These are phyloP conservation scores for Gracilinanus agilis DNA, from an alignment of 2,113 vertebrate species.

Conservation along the genomic window DNA sequence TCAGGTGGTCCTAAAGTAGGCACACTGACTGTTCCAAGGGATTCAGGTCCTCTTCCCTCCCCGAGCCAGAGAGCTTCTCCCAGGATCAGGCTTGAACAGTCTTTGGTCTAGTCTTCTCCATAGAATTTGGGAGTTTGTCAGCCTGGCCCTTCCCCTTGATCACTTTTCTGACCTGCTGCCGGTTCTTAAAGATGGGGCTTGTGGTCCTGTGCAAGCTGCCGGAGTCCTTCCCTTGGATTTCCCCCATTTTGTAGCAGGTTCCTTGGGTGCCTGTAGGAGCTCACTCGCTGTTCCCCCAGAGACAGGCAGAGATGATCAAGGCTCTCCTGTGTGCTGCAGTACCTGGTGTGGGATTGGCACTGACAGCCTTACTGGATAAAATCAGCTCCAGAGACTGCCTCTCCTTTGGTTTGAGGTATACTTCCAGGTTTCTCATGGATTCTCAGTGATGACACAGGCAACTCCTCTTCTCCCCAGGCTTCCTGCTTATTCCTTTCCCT, in stretches of 20 bases:
- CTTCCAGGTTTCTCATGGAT: not conserved
- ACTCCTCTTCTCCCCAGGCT: too few species aligned
- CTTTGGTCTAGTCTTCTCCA: not conserved
- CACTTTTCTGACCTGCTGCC: not conserved
- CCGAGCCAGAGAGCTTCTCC: not conserved
- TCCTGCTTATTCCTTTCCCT: not conserved
- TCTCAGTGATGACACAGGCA: not conserved
- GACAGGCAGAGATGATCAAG: too few species aligned
- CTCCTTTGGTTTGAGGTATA: not conserved
- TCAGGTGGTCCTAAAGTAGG: not conserved
- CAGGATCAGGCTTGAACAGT: not conserved
- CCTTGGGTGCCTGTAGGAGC: not conserved
- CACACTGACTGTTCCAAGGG: not conserved
- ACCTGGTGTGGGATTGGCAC: too few species aligned
- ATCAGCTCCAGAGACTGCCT: too few species aligned
- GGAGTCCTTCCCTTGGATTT: not conserved
- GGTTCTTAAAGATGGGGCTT: not conserved
- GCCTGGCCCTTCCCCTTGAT: not conserved
- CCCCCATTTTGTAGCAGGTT: not conserved
- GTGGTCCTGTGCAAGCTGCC: not conserved
- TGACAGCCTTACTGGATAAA: too few species aligned
- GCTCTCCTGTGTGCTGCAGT: too few species aligned
- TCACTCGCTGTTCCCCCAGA: not conserved
- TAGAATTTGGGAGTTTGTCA: not conserved
- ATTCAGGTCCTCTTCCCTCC: not conserved